These are phyloP conservation scores for Dasyprocta punctata DNA, from an alignment of 2,113 vertebrate species.

Conservation along the genomic window DNA sequence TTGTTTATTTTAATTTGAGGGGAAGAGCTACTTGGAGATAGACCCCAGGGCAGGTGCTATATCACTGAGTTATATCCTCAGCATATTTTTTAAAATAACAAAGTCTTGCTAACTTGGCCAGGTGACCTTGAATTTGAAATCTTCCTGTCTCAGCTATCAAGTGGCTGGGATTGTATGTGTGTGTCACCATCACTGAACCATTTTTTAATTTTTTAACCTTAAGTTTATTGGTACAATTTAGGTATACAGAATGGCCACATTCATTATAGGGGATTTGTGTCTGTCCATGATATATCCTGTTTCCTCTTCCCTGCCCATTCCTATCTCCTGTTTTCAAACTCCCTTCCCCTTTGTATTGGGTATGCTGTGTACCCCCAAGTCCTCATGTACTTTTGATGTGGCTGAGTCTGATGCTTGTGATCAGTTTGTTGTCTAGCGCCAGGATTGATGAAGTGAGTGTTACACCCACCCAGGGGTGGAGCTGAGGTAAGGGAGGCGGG, in stretches of 20 bases:
- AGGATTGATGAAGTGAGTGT: too few relatives aligned
- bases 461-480: too few relatives aligned
- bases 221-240: too few relatives aligned
- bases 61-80: background rate
- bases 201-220: background rate
- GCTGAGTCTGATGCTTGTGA: too few relatives aligned
- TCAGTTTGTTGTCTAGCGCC: too few relatives aligned
- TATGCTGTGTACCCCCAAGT: too few relatives aligned
- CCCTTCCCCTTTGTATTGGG: too few relatives aligned
- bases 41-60: background rate
- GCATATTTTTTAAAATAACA: background rate
- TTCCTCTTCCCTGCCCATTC: background rate
- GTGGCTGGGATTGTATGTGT: background rate
- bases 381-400: too few relatives aligned
- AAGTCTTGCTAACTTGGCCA: background rate
- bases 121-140: background rate
- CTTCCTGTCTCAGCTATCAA: background rate
- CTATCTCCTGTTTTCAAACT: too few relatives aligned
- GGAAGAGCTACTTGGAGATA: background rate
- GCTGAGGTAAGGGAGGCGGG: too few relatives aligned
- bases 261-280: too few relatives aligned
- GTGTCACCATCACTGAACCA: background rate
- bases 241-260: too few relatives aligned
- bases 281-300: background rate
- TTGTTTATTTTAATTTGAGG: background rate